A percentile compares a stretch with the other conserved stretches of the same genome.
Conservation (phyloP, 2,113 vertebrate genomes). For the Prochilodus magdalenae region DNA sequence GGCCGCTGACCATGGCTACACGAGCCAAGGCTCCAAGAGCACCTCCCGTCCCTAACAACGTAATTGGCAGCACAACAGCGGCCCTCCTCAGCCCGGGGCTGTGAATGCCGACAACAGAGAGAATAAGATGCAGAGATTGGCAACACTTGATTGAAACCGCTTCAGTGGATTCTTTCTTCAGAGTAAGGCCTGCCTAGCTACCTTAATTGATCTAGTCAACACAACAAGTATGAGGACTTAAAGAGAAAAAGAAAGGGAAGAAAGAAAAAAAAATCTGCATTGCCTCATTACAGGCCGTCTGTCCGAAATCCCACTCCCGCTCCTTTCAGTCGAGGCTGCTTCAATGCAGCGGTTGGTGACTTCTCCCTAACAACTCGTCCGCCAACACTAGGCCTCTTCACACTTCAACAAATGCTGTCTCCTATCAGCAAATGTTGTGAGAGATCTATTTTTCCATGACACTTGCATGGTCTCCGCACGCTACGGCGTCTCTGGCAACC, state of each 20-base stretch:
- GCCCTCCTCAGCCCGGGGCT: not conserved
- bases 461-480: not conserved
- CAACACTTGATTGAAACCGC: slow-evolving; percentile 10
- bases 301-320: not conserved
- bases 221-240: not conserved
- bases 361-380: not conserved
- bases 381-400: slow-evolving; percentile 21
- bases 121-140: not conserved
- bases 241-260: too few species aligned
- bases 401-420: slow-evolving; percentile 40
- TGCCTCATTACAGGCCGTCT: not conserved
- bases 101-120: not conserved
- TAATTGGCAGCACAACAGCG: slow-evolving; percentile 19
- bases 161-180: slow-evolving; percentile 8
- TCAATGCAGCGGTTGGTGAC: slow-evolving; percentile 18
- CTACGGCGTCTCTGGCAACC: not conserved
- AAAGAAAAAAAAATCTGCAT: not conserved
- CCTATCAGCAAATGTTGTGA: slow-evolving; percentile 28
- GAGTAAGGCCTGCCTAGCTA: slow-evolving; percentile 5
- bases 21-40: slow-evolving; percentile 3
- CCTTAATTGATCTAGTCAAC: not conserved
- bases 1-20: slow-evolving; percentile 5
- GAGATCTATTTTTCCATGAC: not conserved
- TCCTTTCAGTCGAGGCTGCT: not conserved
- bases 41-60: not conserved